phyloP scores from a whole-genome alignment of 2,888 invertebrate species.

The Xestobium rufovillosum region DNA sequence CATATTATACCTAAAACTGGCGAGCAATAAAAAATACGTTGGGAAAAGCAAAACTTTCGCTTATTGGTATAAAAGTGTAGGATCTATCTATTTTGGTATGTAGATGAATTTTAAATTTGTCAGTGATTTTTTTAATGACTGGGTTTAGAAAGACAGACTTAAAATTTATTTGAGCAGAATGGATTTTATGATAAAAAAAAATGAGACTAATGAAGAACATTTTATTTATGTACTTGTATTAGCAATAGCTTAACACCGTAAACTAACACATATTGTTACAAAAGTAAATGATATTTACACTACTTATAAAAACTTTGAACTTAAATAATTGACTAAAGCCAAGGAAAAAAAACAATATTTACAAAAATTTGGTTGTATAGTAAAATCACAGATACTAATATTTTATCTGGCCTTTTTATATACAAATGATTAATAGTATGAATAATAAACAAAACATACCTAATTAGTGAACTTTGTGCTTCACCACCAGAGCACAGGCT shows the following conservation, averaged over 20 bases:
- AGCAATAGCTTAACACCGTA: conserved; percentile 34
- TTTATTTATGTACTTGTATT: conserved; percentile 27
- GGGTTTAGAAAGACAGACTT: too few species aligned
- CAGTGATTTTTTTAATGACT: too few species aligned
- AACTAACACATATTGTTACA: conserved; percentile 35
- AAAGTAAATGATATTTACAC: conserved; percentile 38
- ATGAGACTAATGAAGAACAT: background rate
- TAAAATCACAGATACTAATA: conserved; percentile 44
- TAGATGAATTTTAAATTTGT: too few species aligned
- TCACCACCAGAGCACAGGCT: too few species aligned
- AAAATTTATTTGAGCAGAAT: too few species aligned
- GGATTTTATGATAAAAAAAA: too few species aligned
- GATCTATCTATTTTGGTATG: too few species aligned
- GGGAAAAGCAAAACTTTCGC: too few species aligned
- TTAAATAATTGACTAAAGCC: conserved; percentile 35
- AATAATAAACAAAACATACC: conserved; percentile 16
- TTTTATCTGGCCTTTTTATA: conserved; percentile 38
- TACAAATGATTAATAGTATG: too few species aligned
- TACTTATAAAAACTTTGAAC: conserved; percentile 32
- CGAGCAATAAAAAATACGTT: too few species aligned
- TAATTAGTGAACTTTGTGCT: conserved; percentile 15
- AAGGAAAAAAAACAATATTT: conserved; percentile 34
- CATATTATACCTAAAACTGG: too few species aligned
- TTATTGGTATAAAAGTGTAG: too few species aligned
- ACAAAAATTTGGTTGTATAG: conserved; percentile 36